A percentile compares a stretch with the other conserved stretches of the same genome.
These are phyloP conservation scores for Spodoptera frugiperda DNA, from an alignment of 1,140 invertebrate species.

Conservation along the genomic window DNA sequence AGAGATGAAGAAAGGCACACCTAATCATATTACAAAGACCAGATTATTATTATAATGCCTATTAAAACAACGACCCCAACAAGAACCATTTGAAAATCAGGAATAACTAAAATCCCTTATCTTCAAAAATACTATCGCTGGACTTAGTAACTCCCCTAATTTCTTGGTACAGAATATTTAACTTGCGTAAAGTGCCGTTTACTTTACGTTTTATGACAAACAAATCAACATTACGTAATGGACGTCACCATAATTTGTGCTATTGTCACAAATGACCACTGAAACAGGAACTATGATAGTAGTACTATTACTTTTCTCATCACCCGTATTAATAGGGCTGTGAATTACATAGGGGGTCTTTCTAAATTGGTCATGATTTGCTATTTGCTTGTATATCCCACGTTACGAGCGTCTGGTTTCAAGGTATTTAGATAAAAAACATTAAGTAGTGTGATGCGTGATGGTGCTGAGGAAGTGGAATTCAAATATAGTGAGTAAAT, in stretches of 20 bases:
- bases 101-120: too few relatives aligned
- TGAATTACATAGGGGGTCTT: slow-evolving; percentile 10
- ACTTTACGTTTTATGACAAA: slow-evolving; percentile 16
- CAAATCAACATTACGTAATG: slow-evolving; percentile 5
- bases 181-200: background rate
- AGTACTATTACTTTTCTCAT: slow-evolving; percentile 26
- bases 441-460: slow-evolving; percentile 53
- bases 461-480: slow-evolving; percentile 44
- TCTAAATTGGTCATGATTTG: slow-evolving; percentile 4
- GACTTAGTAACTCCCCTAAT: too few relatives aligned
- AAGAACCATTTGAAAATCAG: too few relatives aligned
- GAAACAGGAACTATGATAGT: slow-evolving; percentile 11
- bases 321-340: slow-evolving; percentile 2
- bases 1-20: too few relatives aligned
- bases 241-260: background rate
- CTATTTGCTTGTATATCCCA: slow-evolving; percentile 46
- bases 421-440: slow-evolving; percentile 52
- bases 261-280: slow-evolving; percentile 31
- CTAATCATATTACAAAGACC: too few relatives aligned
- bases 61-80: too few relatives aligned
- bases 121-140: too few relatives aligned
- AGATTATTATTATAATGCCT: too few relatives aligned
- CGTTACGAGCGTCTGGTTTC: slow-evolving; percentile 40
- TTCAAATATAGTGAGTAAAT: slow-evolving; percentile 43
- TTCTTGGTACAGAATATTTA: background rate